Base-by-base conservation (phyloP, 2,113 vertebrate genomes). In the Embiotoca jacksoni region DNA sequence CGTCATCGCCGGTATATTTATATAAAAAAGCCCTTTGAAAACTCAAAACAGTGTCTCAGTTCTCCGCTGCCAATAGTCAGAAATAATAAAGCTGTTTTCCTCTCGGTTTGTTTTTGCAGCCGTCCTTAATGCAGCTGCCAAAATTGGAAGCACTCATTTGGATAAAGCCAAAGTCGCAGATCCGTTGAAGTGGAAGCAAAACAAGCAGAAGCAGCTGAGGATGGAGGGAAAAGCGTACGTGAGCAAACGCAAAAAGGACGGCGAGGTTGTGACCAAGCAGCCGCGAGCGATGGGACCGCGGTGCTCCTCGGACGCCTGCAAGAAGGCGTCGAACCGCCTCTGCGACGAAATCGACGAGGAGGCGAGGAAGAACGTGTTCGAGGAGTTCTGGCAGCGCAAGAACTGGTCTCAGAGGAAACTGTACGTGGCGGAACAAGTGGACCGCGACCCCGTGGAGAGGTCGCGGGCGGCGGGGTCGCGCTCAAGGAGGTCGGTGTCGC, bases 171-270 rank as follows among this genome's bases (percentile, higher is more conserved):
- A 62, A 74, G 8, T 50, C 0, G 44, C 57, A 55, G 83, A 85
- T 61, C 69, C 73, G 4, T 41, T 69, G 11, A 69, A 70, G 32
- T 81, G 83, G 83, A 85, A 61, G 41, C 78, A 74, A 52, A 85
- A 85, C 64, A 59, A 74, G 59, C 83, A 85, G 74, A 85, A 85
- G 10, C 78, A 74, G 64, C 74, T 85, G 74, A 85, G 83, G 59
- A 81, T 81, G 83, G 78, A 85, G 74, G 83, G 78, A 3, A 85
- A 78, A 57, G 52, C 64, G 1, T 85, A 85, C 5, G 8, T 47
- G 0, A 85, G 83, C 78, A 81, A 85, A 52, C 59, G 78, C 6
- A 85, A 85, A 36, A 78, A 52, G 56, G 83, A 74, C 6, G 78
- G 83, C 7, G 31, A 70, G 49, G 32, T 41, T 0, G 73, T 78